Evolutionary conservation across 2,113 vertebrate genomes (phyloP).

Genomic region (Myiozetetes cayanensis): DNA sequence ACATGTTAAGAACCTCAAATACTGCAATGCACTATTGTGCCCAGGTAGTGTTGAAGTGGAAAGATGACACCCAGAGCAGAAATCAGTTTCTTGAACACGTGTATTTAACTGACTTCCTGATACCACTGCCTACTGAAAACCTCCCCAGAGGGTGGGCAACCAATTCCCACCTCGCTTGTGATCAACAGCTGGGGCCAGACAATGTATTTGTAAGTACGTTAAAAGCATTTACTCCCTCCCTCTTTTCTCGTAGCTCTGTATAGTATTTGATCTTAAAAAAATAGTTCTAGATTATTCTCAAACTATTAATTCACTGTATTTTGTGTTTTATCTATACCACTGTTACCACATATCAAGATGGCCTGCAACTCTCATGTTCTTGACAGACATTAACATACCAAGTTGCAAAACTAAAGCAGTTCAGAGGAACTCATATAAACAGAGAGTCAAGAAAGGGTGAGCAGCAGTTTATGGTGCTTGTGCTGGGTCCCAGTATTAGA

Average conservation of each 20-base stretch:
- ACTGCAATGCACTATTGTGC: neutral
- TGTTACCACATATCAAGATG: fast-evolving
- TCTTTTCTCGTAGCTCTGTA: neutral
- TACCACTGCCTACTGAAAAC: neutral
- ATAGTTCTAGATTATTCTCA: neutral
- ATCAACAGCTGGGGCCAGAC: neutral
- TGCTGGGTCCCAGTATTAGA: neutral
- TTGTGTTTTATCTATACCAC: neutral
- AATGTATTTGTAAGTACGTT: neutral
- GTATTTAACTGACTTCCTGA: neutral
- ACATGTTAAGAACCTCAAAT: neutral
- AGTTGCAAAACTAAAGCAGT: neutral
- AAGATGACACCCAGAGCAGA: neutral
- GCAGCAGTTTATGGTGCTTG: neutral
- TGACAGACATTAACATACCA: neutral
- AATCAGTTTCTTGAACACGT: neutral
- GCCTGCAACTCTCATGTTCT: neutral
- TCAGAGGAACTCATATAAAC: neutral
- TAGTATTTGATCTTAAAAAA: neutral
- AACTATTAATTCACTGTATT: neutral
- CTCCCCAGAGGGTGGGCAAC: neutral
- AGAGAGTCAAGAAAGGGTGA: neutral
- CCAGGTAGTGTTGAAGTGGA: neutral
- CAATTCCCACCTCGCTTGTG: neutral
- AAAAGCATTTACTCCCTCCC: neutral